These are phyloP conservation scores for Troides aeacus DNA, from an alignment of 2,888 invertebrate genomes.

Conservation along the genomic window DNA sequence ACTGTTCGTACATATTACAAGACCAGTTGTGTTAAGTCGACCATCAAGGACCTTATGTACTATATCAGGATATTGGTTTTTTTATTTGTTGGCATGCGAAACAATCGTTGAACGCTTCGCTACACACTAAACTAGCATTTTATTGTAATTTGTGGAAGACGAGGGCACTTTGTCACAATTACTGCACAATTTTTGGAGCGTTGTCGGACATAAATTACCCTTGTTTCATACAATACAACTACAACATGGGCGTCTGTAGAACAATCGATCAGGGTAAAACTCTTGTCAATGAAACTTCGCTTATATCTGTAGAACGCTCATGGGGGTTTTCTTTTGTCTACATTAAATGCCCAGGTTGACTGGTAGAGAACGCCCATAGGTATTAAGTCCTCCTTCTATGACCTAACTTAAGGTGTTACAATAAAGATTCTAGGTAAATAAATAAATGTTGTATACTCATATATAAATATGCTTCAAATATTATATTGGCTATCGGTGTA, in stretches of 20 bases:
- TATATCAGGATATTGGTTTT: constrained; percentile 8
- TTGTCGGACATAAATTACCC: constrained; percentile 11
- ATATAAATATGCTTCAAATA: too few species aligned
- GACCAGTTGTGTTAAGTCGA: constrained; percentile 24
- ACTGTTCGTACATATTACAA: neutral
- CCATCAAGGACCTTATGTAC: constrained; percentile 5
- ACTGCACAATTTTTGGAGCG: constrained; percentile 10
- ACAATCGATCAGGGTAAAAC: neutral
- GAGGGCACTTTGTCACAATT: constrained; percentile 13
- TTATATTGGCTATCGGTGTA: too few species aligned
- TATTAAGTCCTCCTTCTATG: too few species aligned
- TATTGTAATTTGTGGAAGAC: constrained; percentile 15
- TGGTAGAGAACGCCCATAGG: too few species aligned
- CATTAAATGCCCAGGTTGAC: too few species aligned
- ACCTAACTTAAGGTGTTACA: too few species aligned
- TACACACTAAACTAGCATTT: constrained; percentile 11
- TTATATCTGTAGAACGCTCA: neutral
- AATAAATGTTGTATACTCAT: too few species aligned
- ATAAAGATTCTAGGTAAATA: too few species aligned
- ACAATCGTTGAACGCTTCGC: constrained; percentile 24
- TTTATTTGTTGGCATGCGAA: constrained; percentile 27
- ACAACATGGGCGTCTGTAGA: constrained; percentile 2
- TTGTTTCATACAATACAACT: constrained; percentile 5
- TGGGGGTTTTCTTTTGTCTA: too few species aligned
- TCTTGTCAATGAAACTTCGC: constrained; percentile 9